Evolutionary conservation across 2,113 vertebrate species (phyloP).

Genomic region (Cardinalis cardinalis): DNA sequence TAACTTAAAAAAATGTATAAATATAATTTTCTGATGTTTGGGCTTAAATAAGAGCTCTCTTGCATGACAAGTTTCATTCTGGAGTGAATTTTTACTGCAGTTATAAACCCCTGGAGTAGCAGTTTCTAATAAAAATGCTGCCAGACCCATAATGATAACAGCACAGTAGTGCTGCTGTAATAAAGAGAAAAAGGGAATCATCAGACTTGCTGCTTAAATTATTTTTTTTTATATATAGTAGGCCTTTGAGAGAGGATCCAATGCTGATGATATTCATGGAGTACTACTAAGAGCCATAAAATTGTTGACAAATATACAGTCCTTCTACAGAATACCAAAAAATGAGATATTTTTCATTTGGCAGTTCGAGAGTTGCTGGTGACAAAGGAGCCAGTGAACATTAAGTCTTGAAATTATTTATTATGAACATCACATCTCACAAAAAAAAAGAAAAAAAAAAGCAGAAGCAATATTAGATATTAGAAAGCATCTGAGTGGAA

Average conservation of each 20-base stretch:
- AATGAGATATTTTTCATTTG: conserved; percentile 31
- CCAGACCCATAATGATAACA: conserved; percentile 33
- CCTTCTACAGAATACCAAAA: conserved; percentile 1
- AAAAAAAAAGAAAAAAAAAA: neutral
- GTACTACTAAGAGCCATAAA: conserved; percentile 24
- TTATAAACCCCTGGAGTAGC: conserved; percentile 56
- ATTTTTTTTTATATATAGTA: neutral
- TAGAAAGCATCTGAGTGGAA: conserved; percentile 50
- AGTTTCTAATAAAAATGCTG: conserved; percentile 44
- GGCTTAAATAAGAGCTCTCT: conserved; percentile 44
- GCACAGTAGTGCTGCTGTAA: neutral
- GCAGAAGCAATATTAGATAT: conserved; percentile 27
- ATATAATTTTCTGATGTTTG: conserved; percentile 42
- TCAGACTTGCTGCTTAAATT: conserved; percentile 5
- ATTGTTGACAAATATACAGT: conserved; percentile 28
- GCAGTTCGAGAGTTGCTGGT: neutral
- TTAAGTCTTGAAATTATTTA: conserved; percentile 32
- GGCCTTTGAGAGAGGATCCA: conserved; percentile 18
- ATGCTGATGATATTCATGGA: conserved; percentile 21
- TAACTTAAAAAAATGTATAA: conserved; percentile 41
- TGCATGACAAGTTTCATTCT: conserved; percentile 53
- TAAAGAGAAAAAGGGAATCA: conserved; percentile 36
- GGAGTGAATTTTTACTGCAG: conserved; percentile 35
- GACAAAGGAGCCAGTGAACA: conserved; percentile 16
- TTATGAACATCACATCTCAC: neutral